Percentiles rank a stretch among this genome's conserved stretches.
Evolutionary conservation across 2,888 invertebrate species (phyloP).

Genomic region (Andrena flavipes): DNA sequence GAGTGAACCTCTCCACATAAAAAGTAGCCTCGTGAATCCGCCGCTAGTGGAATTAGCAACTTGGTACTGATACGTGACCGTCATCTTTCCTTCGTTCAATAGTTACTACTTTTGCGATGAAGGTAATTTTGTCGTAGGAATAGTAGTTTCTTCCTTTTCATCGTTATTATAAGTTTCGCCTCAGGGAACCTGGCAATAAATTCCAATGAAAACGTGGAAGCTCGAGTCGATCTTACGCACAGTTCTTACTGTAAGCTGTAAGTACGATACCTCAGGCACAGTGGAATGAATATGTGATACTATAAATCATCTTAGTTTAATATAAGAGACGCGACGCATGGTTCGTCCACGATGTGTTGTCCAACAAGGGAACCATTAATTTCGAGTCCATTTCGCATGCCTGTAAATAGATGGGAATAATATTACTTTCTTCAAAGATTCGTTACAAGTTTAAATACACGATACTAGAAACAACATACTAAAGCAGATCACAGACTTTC

Average conservation of each 20-base stretch:
- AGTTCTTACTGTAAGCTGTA: neutral
- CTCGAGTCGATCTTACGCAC: neutral
- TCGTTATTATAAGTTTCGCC: conserved; percentile 33
- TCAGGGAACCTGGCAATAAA: conserved; percentile 23
- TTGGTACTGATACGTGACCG: conserved; percentile 87
- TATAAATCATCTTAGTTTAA: conserved; percentile 10
- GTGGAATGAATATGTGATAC: conserved; percentile 5
- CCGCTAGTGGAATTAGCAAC: conserved; percentile 87
- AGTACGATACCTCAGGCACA: conserved; percentile 9
- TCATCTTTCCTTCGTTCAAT: conserved; percentile 82
- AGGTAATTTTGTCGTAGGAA: conserved; percentile 43
- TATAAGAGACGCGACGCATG: neutral
- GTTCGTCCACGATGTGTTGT: neutral
- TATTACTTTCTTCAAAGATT: neutral
- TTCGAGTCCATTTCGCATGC: conserved; percentile 9
- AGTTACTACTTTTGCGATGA: conserved; percentile 45
- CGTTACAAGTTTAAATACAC: neutral
- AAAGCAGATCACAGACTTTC: too few relatives aligned
- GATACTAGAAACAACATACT: too few relatives aligned
- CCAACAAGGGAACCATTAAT: neutral
- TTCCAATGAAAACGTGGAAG: neutral
- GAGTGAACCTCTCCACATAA: conserved; percentile 87
- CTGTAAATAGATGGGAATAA: conserved; percentile 11
- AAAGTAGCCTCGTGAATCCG: conserved; percentile 86
- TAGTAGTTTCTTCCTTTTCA: conserved; percentile 58